A percentile compares a stretch with the other conserved stretches of the same genome.
phyloP scores from a whole-genome alignment of 2,113 vertebrate genomes.

The Colossoma macropomum region DNA sequence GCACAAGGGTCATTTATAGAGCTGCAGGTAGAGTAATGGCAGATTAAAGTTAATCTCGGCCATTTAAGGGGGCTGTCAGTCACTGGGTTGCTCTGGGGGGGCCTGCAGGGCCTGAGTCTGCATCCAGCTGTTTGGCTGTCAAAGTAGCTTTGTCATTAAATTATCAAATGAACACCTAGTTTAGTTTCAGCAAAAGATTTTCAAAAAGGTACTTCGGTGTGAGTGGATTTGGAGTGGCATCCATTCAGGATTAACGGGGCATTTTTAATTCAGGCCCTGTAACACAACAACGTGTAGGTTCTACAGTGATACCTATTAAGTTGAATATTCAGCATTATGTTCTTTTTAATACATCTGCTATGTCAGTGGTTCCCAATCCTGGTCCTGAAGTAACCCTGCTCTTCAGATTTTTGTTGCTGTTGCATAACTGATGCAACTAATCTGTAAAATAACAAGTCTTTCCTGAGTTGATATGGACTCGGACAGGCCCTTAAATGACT shows the following conservation, averaged over 20 bases:
- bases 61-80: constrained; percentile 50
- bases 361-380: background rate
- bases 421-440: too few relatives aligned
- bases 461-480: too few relatives aligned
- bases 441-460: too few relatives aligned
- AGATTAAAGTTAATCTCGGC: constrained; percentile 49
- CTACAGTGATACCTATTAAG: background rate
- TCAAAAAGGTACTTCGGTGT: background rate
- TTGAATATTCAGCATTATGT: background rate
- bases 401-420: too few relatives aligned
- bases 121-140: constrained; percentile 26
- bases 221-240: background rate
- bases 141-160: constrained; percentile 47
- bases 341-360: background rate
- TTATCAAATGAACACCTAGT: constrained; percentile 32
- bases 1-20: constrained; percentile 15
- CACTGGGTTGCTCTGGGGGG: constrained; percentile 18
- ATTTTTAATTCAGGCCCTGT: background rate
- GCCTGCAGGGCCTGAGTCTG: constrained; percentile 10
- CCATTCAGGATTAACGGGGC: background rate
- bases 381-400: background rate
- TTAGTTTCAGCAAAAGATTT: background rate
- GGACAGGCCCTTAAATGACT: too few relatives aligned
- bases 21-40: constrained; percentile 40
- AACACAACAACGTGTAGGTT: background rate